A percentile compares a stretch with the other conserved stretches of the same genome.
phyloP scores from a whole-genome alignment of 2,113 vertebrate species.

The Epinephelus lanceolatus region DNA sequence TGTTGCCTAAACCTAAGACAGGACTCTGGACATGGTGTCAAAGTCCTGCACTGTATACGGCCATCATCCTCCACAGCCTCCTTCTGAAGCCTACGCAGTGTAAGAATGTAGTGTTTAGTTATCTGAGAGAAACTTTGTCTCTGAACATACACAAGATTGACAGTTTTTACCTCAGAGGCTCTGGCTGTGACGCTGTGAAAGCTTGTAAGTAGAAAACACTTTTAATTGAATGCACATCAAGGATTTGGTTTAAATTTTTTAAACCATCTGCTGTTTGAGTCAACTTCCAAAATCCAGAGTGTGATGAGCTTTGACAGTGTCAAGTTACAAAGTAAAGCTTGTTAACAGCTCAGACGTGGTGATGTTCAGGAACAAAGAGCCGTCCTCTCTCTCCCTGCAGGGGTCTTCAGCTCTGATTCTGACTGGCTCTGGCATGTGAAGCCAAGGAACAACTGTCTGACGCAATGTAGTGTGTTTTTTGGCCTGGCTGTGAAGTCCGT shows the following conservation, averaged over 20 bases:
- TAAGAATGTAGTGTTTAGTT: too few species aligned
- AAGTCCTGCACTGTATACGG: too few species aligned
- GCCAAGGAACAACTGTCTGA: conserved; percentile 55
- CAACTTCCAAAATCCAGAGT: conserved; percentile 2
- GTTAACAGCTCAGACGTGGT: conserved; percentile 48
- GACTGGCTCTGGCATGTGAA: conserved; percentile 56
- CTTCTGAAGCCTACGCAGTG: too few species aligned
- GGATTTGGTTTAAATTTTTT: neutral
- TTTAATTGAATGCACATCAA: neutral
- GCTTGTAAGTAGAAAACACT: neutral
- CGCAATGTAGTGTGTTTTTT: conserved; percentile 44
- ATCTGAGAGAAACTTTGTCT: too few species aligned
- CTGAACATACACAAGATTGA: neutral
- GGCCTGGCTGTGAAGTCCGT: conserved; percentile 28
- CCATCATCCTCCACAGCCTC: too few species aligned
- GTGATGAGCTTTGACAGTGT: conserved; percentile 42
- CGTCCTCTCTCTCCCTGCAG: conserved; percentile 34
- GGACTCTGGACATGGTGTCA: too few species aligned
- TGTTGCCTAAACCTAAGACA: too few species aligned
- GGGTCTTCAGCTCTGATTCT: conserved; percentile 46
- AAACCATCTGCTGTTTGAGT: neutral
- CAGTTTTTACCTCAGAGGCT: neutral
- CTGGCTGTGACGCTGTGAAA: neutral
- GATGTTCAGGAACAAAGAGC: conserved; percentile 54
- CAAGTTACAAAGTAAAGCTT: conserved; percentile 52